Base-by-base conservation (phyloP, 1,140 invertebrate species). In the Oryctes rhinoceros region DNA sequence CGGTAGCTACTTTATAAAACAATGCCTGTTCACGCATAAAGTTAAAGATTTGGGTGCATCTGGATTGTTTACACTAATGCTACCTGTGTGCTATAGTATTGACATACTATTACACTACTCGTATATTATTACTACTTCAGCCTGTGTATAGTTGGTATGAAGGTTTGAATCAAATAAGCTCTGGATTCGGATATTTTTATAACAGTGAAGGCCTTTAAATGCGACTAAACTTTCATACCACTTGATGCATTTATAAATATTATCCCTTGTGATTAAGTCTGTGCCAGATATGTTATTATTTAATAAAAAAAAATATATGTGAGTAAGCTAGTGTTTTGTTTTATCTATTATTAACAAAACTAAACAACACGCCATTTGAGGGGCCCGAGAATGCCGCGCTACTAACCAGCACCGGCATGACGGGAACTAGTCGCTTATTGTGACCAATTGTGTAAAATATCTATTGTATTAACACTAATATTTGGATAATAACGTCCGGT, bases 251-350 rank as follows among this genome's bases (percentile, higher is more conserved):
- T 15, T 71, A 71, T 24, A n/a, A 59, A 59, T 59, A 59, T 71
- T 71, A 71, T 71, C 20, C 24, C 18, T 71, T 71, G 65, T 71
- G 65, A 71, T 71, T 20, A 71, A 35, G 13, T 37, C 65, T 71
- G 65, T 71, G 65, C 65, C 35, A 71, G 24, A 71, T 71, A 71
- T 71, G 24, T 71, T 71, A 71, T 24, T 71, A 35, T 71, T 71
- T 24, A 24, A 24, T 71, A 35, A 71, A 24, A 35, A 71, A 24
- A 10, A 71, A 4, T 15, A 11, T 35, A 71, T 71, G 11, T 71
- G 37, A 35, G 30, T 71, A 24, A 71, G 39, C 9, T 44, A 44
- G 39, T 44, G 9, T 44, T 39, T 39, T 39, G 7, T 39, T 39
- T 39, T 44, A 44, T 44, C 39, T 10, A 1, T 44, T 44, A 44